Evolutionary conservation across 2,113 vertebrate species (phyloP).

Genomic region (Okapia johnstoni): DNA sequence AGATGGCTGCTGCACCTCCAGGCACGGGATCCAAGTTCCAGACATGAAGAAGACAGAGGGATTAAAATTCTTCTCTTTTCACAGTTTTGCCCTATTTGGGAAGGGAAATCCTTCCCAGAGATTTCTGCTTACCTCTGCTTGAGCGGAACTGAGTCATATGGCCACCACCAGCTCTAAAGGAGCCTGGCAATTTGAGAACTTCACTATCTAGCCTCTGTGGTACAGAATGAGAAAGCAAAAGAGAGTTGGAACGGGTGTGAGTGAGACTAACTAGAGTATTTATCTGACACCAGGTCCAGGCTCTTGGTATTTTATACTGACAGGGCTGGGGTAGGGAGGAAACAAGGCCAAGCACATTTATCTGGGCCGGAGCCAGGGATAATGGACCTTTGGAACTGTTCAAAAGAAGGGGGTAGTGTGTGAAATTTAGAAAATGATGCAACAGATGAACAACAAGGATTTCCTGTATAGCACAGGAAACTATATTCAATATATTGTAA

Average conservation of each 20-base stretch:
- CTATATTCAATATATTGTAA: neutral
- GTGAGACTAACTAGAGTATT: constrained; percentile 1
- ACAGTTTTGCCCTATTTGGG: neutral
- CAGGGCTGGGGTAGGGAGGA: neutral
- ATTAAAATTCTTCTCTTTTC: neutral
- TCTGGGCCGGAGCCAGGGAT: neutral
- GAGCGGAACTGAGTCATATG: neutral
- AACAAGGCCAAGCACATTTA: neutral
- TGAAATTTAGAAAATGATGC: neutral
- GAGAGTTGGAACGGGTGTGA: neutral
- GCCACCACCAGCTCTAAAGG: neutral
- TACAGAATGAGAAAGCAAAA: neutral
- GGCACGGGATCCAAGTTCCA: neutral
- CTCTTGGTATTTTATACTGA: constrained; percentile 5
- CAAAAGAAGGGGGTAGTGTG: neutral
- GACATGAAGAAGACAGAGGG: neutral
- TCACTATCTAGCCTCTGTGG: neutral
- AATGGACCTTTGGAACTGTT: neutral
- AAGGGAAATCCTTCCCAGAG: neutral
- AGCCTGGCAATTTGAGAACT: neutral
- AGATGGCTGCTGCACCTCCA: neutral
- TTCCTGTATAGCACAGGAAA: neutral
- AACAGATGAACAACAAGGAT: neutral
- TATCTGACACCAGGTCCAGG: neutral
- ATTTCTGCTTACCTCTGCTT: neutral